Evolutionary conservation across 2,888 invertebrate genomes (phyloP), one percentile per base, ranked within the genome.

Genomic region (Eristalinus sepulchralis): DNA sequence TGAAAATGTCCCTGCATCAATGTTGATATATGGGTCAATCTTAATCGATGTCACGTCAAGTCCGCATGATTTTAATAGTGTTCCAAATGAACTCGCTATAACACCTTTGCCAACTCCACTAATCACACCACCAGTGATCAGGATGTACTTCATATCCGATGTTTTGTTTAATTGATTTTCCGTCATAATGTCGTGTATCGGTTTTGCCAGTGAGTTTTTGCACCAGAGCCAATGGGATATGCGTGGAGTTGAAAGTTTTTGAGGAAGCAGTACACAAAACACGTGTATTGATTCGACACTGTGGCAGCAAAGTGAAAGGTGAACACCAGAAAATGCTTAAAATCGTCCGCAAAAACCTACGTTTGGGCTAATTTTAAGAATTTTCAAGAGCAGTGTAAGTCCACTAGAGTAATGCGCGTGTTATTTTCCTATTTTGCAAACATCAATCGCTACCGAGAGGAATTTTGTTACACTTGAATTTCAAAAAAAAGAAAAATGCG

Each of bases 11-110:
- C 99, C 99, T 88, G 99, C 99, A 93, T 99, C 99, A 86, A 99
- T 98, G 93, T 99, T 99, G 88, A 99, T 98, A 92, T 99, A 99
- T 0, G 99, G 99, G 93, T 99, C 99, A 92, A 99, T 99, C 95
- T 99, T 99, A 90, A 99, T 99, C 60, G 98, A 98, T 76, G 99
- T 99, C 73, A 99, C 99, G 93, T 97, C 96, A 88, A 99, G 96
- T 34, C 98, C 98, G 92, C 97, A 97, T 90, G 97, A 97, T 94
- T 99, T 99, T 47, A 99, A 94, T 90, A 98, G 96, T 53, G 98
- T 97, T 63, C 99, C 99, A 93, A 99, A 97, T 39, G 98, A 98
- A 93, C 97, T 97, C 53, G 98, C 97, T 88, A 98, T 98, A 53
- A 98, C 98, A 89, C 98, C 98, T 94, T 98, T 98, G 47, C 98